These are phyloP conservation scores for Melanaphis sacchari DNA, from an alignment of 1,140 invertebrate genomes.

Conservation along the genomic window DNA sequence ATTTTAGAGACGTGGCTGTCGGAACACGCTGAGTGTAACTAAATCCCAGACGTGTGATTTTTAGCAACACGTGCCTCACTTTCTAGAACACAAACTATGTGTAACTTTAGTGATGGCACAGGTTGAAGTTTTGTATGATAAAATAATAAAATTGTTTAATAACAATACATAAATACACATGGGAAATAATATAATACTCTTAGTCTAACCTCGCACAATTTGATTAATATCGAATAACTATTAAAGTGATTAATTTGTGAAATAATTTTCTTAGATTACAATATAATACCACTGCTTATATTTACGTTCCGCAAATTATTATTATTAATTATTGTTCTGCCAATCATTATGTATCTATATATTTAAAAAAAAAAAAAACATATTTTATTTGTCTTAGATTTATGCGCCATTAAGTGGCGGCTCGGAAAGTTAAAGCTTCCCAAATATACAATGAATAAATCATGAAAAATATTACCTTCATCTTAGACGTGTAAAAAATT, in stretches of 20 bases:
- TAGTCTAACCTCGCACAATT: neutral
- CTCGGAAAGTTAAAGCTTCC: neutral
- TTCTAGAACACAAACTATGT: neutral
- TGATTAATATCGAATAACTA: constrained; percentile 1
- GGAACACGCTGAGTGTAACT: neutral
- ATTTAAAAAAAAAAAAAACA: neutral
- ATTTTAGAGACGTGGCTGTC: neutral
- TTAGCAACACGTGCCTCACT: neutral
- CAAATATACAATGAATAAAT: neutral
- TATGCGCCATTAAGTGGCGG: neutral
- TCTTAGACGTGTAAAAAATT: neutral
- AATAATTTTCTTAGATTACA: neutral
- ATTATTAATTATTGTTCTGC: neutral
- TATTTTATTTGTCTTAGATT: neutral
- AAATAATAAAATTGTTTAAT: neutral
- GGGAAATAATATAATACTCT: neutral
- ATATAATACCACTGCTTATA: neutral
- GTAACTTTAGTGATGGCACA: neutral
- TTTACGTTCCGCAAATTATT: neutral
- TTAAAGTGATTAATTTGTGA: neutral
- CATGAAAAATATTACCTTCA: neutral
- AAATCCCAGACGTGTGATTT: constrained; percentile 4
- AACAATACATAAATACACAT: neutral
- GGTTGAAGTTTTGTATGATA: neutral
- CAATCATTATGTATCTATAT: neutral